These are phyloP conservation scores for Macrocentrus cingulum DNA, from an alignment of 1,140 invertebrate species.

Conservation along the genomic window DNA sequence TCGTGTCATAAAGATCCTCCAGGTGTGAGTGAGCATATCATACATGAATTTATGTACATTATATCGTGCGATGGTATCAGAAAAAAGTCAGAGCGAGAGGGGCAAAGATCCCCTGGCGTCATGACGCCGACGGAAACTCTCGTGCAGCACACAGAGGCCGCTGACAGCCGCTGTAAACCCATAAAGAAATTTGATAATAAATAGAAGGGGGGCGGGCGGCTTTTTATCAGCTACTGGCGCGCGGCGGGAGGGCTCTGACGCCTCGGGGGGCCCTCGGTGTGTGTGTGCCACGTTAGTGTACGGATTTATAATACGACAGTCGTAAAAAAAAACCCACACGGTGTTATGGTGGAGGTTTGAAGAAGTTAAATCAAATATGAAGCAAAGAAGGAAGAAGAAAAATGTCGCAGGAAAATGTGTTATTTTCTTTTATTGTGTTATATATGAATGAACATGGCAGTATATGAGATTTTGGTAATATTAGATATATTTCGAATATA, in stretches of 20 bases:
- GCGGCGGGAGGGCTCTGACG: conserved; percentile 24
- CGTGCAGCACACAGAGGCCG: conserved; percentile 16
- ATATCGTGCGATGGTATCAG: not conserved
- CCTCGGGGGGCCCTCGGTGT: conserved; percentile 23
- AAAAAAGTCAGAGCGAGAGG: not conserved
- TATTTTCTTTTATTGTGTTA: too few species aligned
- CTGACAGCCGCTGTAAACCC: conserved; percentile 53
- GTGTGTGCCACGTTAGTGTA: conserved; percentile 32
- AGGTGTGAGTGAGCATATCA: too few species aligned
- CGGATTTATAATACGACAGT: conserved; percentile 48
- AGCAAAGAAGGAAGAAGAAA: not conserved
- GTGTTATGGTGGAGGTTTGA: conserved; percentile 24
- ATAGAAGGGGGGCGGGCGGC: conserved; percentile 35
- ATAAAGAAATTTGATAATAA: conserved; percentile 60
- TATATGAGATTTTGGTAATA: too few species aligned
- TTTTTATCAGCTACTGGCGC: conserved; percentile 45
- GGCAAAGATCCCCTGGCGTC: conserved; percentile 11
- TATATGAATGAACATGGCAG: too few species aligned
- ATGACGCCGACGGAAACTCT: conserved; percentile 10
- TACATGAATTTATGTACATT: not conserved
- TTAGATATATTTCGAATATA: too few species aligned
- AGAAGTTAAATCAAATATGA: conserved; percentile 2
- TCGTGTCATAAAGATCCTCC: too few species aligned
- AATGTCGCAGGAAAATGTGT: too few species aligned
- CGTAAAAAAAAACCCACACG: conserved; percentile 39